Evolutionary conservation across 2,113 vertebrate genomes (phyloP).

Genomic region (Vulpes lagopus): DNA sequence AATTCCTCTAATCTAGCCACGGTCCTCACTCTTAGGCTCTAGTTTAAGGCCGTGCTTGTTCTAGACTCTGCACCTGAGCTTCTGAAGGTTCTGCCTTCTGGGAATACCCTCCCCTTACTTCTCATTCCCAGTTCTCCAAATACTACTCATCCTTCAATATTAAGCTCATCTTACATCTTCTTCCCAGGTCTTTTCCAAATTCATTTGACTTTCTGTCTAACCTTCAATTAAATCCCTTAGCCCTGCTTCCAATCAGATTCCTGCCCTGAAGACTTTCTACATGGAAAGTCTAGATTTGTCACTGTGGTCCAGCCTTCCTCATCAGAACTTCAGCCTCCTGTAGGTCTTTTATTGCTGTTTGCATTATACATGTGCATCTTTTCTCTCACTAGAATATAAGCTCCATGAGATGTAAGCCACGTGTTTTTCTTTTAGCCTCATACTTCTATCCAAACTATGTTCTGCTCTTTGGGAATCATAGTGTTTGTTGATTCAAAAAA

Average conservation of each 20-base stretch:
- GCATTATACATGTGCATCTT: neutral
- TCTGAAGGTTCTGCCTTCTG: neutral
- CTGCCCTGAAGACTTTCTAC: neutral
- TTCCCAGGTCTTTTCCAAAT: neutral
- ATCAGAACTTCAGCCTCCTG: neutral
- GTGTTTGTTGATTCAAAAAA: constrained; percentile 28
- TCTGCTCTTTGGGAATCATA: constrained; percentile 21
- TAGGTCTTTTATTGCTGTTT: neutral
- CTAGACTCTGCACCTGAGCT: neutral
- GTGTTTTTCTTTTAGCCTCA: constrained; percentile 6
- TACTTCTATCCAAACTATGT: neutral
- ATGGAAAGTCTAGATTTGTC: neutral
- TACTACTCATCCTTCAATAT: neutral
- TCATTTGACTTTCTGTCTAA: constrained; percentile 37
- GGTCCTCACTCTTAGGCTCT: neutral
- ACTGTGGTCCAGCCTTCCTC: neutral
- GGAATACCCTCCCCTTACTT: neutral
- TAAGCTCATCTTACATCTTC: neutral
- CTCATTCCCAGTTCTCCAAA: neutral
- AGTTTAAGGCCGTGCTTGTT: constrained; percentile 23
- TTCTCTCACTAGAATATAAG: neutral
- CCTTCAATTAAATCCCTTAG: neutral
- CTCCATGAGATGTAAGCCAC: neutral
- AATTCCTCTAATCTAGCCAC: neutral
- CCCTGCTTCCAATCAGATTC: neutral